These are phyloP conservation scores for Volucella zonaria DNA, from an alignment of 2,888 invertebrate species.

Conservation along the genomic window DNA sequence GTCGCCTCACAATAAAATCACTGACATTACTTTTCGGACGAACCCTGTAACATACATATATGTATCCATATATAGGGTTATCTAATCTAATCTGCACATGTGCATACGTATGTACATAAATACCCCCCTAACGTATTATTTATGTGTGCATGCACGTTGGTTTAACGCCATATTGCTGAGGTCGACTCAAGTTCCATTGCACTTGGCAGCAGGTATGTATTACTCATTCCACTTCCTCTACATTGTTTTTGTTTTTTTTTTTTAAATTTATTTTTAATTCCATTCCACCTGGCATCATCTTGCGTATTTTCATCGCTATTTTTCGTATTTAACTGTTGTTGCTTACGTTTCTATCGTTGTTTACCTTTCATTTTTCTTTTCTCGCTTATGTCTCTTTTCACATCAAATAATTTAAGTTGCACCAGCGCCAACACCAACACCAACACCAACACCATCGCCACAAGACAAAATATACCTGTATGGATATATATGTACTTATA, in stretches of 20 bases:
- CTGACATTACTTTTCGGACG: too few species aligned
- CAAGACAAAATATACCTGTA: not conserved
- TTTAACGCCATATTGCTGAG: not conserved
- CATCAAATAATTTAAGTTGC: conserved; percentile 59
- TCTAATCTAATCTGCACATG: too few species aligned
- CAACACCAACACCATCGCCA: not conserved
- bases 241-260: conserved; percentile 13
- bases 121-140: too few species aligned
- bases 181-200: conserved; percentile 52
- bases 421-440: conserved; percentile 31
- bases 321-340: conserved; percentile 61
- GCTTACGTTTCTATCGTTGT: conserved; percentile 36
- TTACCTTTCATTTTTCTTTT: conserved; percentile 44
- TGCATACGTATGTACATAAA: too few species aligned
- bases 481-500: too few species aligned
- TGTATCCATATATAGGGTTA: too few species aligned
- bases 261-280: conserved; percentile 34
- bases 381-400: conserved; percentile 4
- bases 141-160: too few species aligned
- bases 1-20: too few species aligned
- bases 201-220: conserved; percentile 55
- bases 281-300: conserved; percentile 64
- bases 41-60: too few species aligned
- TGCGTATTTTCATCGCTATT: conserved; percentile 54
- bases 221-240: conserved; percentile 59